Evolutionary conservation across 2,797 vertebrate genomes (phyloP).

Genomic region (Crenuchus spilurus): DNA sequence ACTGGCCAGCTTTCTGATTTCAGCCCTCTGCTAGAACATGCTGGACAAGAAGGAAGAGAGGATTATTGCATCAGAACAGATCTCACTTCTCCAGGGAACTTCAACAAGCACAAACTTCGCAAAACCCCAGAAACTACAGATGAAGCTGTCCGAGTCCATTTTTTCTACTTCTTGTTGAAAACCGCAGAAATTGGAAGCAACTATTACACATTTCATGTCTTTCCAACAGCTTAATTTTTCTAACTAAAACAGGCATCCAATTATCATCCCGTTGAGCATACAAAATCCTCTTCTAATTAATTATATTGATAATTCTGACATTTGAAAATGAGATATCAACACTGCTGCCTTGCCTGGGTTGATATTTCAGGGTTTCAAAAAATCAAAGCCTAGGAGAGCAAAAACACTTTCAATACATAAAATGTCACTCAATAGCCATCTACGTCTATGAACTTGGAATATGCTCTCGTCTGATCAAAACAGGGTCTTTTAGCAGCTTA

Average conservation of each 20-base stretch:
- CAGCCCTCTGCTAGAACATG: not conserved
- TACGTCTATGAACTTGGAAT: too few species aligned
- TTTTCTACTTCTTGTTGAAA: not conserved
- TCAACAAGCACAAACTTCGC: too few species aligned
- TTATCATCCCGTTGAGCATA: not conserved
- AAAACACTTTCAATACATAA: too few species aligned
- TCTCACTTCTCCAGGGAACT: not conserved
- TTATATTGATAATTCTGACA: not conserved
- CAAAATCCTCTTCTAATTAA: not conserved
- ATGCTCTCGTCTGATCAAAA: too few species aligned
- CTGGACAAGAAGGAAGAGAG: constrained; percentile 14
- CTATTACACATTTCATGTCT: not conserved
- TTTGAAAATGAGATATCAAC: not conserved
- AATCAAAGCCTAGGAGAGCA: too few species aligned
- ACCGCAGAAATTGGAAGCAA: not conserved
- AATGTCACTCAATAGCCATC: too few species aligned
- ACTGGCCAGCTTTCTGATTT: constrained; percentile 44
- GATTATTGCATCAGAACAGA: constrained; percentile 15
- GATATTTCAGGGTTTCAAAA: too few species aligned
- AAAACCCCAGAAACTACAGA: not conserved
- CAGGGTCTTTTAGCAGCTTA: too few species aligned
- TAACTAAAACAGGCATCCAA: not conserved
- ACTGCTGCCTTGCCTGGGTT: not conserved
- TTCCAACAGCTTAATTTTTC: not conserved
- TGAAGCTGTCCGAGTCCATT: not conserved